Percentiles rank a stretch among this genome's conserved stretches.
Evolutionary conservation across 2,797 vertebrate species (phyloP).

Genomic region (Lutjanus argentimaculatus): DNA sequence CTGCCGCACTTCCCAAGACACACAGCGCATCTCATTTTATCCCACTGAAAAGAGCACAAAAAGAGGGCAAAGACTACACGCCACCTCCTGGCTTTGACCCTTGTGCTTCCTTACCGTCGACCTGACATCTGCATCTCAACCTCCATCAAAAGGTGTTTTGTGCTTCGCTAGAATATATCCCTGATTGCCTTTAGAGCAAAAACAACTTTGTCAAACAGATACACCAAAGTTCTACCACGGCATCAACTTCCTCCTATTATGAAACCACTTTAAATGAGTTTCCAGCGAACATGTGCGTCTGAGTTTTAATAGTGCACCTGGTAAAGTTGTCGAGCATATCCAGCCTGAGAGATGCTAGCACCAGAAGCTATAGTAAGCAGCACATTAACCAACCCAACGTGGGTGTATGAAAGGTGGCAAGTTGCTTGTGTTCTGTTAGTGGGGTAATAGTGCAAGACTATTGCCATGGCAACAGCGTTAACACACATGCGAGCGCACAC

Average conservation of each 20-base stretch:
- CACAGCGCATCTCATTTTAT: conserved; percentile 27
- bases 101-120: conserved; percentile 16
- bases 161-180: not conserved
- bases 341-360: conserved; percentile 18
- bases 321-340: conserved; percentile 4
- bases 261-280: not conserved
- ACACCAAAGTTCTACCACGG: not conserved
- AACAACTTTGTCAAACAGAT: not conserved
- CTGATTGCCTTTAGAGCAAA: not conserved
- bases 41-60: conserved; percentile 26
- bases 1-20: conserved; percentile 23
- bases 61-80: conserved; percentile 5
- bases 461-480: conserved; percentile 76
- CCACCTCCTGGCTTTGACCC: conserved; percentile 49
- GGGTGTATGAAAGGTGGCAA: conserved; percentile 61
- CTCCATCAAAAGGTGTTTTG: not conserved
- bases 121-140: conserved; percentile 37
- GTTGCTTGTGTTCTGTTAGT: conserved; percentile 59
- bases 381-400: conserved; percentile 49
- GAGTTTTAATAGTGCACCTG: not conserved
- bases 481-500: conserved; percentile 47
- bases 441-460: conserved; percentile 69
- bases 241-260: not conserved
- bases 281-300: not conserved
- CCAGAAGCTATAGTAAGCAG: conserved; percentile 16